phyloP scores from a whole-genome alignment of 2,888 invertebrate genomes.

The Rutpela maculata region DNA sequence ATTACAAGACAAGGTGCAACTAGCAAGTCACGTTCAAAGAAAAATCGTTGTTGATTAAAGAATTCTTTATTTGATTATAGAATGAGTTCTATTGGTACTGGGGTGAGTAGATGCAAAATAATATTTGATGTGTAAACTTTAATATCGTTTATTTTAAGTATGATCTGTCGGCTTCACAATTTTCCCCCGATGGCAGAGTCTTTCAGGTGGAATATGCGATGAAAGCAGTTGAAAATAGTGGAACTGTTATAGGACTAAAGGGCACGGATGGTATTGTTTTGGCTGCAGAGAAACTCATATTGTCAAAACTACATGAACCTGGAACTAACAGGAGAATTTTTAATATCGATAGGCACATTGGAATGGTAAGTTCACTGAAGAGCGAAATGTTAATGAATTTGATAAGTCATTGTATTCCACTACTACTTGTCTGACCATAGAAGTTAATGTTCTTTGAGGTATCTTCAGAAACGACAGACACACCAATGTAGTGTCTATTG shows the following conservation, averaged over 20 bases:
- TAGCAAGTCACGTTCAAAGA: slow-evolving; percentile 15
- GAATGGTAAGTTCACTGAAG: slow-evolving; percentile 81
- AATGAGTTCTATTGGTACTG: slow-evolving; percentile 55
- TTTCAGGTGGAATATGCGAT: slow-evolving; percentile 99
- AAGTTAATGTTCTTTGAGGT: no score
- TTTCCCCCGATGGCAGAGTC: slow-evolving; percentile 99
- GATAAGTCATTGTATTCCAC: no score
- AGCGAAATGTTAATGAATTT: background rate
- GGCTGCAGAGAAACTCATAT: slow-evolving; percentile 97
- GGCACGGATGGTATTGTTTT: slow-evolving; percentile 98
- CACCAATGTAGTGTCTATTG: no score
- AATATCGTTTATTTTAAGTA: slow-evolving; percentile 81
- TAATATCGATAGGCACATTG: slow-evolving; percentile 94
- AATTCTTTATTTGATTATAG: background rate
- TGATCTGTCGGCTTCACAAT: slow-evolving; percentile 99
- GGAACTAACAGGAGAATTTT: slow-evolving; percentile 95
- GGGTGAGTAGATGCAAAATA: slow-evolving; percentile 41
- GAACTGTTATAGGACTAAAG: slow-evolving; percentile 95
- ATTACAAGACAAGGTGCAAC: background rate
- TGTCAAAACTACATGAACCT: slow-evolving; percentile 94
- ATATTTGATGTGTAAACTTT: slow-evolving; percentile 1
- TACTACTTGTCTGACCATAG: background rate
- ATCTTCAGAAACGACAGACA: no score
- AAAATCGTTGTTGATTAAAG: background rate
- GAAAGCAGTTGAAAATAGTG: slow-evolving; percentile 94